Evolutionary conservation across 2,113 vertebrate genomes (phyloP).

Genomic region (Malurus alboscapulatus): DNA sequence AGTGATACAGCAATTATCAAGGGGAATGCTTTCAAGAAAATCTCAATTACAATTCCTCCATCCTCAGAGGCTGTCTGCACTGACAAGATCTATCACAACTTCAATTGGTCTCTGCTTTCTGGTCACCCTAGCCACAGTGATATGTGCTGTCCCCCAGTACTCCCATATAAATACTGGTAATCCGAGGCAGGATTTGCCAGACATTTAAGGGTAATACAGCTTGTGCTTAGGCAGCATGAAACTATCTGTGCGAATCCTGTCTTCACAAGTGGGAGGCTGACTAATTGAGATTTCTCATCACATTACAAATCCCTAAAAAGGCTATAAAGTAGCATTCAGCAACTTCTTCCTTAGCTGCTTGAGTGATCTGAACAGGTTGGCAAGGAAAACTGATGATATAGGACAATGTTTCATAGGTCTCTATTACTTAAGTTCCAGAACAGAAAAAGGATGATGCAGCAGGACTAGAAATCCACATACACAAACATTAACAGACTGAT

Average conservation of each 20-base stretch:
- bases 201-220: not conserved
- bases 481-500: not conserved
- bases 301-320: not conserved
- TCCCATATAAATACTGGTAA: not conserved
- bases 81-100: not conserved
- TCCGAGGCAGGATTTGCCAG: not conserved
- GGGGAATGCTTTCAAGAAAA: slow-evolving; percentile 13
- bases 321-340: not conserved
- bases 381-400: not conserved
- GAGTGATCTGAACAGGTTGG: not conserved
- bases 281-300: not conserved
- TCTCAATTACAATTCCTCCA: slow-evolving; percentile 23
- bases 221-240: not conserved
- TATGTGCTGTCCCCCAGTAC: not conserved
- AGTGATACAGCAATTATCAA: not conserved
- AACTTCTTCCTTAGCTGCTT: not conserved
- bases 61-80: not conserved
- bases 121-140: not conserved
- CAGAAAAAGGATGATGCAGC: not conserved
- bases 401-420: not conserved
- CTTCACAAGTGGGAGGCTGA: not conserved
- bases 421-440: not conserved
- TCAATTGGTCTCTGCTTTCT: not conserved
- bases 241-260: not conserved
- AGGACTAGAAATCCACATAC: slow-evolving; percentile 26